Base-by-base conservation (phyloP, 2,888 invertebrate genomes). In the Clepsis dumicolana region DNA sequence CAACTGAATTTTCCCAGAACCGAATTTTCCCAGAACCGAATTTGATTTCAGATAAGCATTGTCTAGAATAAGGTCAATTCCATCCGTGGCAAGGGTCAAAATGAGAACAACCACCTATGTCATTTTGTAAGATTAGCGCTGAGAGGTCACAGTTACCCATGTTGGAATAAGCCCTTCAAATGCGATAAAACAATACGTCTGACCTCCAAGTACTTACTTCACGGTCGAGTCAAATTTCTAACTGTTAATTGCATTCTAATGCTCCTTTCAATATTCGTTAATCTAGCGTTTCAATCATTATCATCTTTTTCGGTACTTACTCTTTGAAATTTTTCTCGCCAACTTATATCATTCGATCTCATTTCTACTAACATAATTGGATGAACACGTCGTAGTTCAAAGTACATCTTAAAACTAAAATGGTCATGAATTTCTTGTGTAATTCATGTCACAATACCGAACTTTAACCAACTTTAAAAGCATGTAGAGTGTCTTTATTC, bases 151-250 rank as follows among this genome's bases (percentile, higher is more conserved):
- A 50, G 35, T 38, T 27, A 24, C 57, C 29, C 29, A 38, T 29
- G 50, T 27, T 38, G 53, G 52, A 29, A 44, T 50, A 29, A 27
- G 57, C 38, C 67, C 41, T 63, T 25, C 54, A 54, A 61, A 53
- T 38, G 53, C 54, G 35, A 56, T 56, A 32, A 35, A 57, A 67
- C 67, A 59, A 68, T 59, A 68, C 61, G 8, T n/a, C 54, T 56
- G 56, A 50, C 66, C 62, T 68, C 66, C 48, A 18, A 24, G 24
- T 56, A 57, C 48, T 44, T 32, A 25, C 52, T 57, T 68, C 63
- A 63, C 63, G 67, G 57, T 68, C 52, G 57, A 63, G 32, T 48
- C 25, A 63, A 56, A 68, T 63, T 63, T 68, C 64, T 68, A 59
- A 59, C 64, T 53, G 52, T 68, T 52, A 57, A 38, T 41, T 52